Conservation (phyloP, 2,888 invertebrate species). For the Ophioninae sp. region DNA sequence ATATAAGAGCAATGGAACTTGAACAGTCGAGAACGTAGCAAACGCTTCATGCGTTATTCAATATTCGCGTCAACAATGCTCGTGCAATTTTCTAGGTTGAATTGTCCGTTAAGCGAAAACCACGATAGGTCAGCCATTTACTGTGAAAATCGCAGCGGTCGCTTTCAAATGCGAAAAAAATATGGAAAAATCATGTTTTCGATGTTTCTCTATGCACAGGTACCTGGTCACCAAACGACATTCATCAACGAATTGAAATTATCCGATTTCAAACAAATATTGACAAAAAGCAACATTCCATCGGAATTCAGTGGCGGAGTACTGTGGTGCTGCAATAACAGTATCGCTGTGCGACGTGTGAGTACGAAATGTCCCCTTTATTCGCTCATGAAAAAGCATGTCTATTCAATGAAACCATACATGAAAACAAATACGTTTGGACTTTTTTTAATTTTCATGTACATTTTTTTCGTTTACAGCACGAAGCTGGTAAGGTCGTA, state of each 20-base stretch:
- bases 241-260: slow-evolving; percentile 96
- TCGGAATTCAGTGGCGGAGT: slow-evolving; percentile 96
- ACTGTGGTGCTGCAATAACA: slow-evolving; percentile 95
- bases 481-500: slow-evolving; percentile 95
- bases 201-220: slow-evolving; percentile 73
- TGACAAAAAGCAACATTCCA: slow-evolving; percentile 88
- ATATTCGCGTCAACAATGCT: neutral
- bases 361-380: slow-evolving; percentile 65
- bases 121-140: neutral
- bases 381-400: neutral
- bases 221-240: slow-evolving; percentile 89
- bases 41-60: neutral
- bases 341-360: slow-evolving; percentile 93
- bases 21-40: neutral
- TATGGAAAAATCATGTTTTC: slow-evolving; percentile 1
- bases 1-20: neutral
- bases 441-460: slow-evolving; percentile 2
- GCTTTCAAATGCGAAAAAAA: neutral
- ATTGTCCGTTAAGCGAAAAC: neutral
- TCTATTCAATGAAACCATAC: neutral
- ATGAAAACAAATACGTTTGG: neutral
- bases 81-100: no score
- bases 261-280: slow-evolving; percentile 93
- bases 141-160: neutral
- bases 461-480: slow-evolving; percentile 82